Evolutionary conservation across 2,113 vertebrate species (phyloP).

Genomic region (Trematocara marginatum): DNA sequence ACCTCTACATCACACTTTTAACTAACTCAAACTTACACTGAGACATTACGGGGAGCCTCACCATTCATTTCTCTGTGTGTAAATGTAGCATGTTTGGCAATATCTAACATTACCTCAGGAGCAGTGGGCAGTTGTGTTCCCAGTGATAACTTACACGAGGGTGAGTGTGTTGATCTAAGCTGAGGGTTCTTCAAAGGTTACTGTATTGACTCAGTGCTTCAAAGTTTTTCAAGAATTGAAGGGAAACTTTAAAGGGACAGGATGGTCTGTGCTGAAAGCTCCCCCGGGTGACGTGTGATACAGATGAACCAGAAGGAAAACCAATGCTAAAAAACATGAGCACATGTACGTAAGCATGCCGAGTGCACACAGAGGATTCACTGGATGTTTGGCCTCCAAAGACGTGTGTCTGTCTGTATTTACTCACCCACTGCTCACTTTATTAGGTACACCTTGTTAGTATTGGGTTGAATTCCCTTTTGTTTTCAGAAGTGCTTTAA

Average conservation of each 20-base stretch:
- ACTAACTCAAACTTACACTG: neutral
- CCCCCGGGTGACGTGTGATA: conserved; percentile 8
- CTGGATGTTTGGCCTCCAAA: neutral
- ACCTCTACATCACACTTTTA: neutral
- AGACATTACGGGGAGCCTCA: neutral
- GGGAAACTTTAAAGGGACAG: conserved; percentile 1
- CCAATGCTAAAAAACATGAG: neutral
- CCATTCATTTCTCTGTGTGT: neutral
- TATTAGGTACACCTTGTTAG: neutral
- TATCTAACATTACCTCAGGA: neutral
- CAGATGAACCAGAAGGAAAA: neutral
- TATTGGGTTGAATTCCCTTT: neutral
- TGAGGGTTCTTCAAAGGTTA: conserved; percentile 51
- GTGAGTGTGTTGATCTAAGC: conserved; percentile 10
- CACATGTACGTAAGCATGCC: neutral
- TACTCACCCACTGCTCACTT: neutral
- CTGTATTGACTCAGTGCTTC: conserved; percentile 31
- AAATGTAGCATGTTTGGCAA: neutral
- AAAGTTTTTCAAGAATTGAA: conserved; percentile 18
- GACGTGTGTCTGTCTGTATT: neutral
- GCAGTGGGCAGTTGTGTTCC: conserved; percentile 10
- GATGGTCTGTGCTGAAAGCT: neutral
- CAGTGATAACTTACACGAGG: conserved; percentile 39
- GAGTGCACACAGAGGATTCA: neutral
- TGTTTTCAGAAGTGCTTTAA: neutral